Evolutionary conservation across 2,888 invertebrate species (phyloP).

Genomic region (Euphydryas editha): DNA sequence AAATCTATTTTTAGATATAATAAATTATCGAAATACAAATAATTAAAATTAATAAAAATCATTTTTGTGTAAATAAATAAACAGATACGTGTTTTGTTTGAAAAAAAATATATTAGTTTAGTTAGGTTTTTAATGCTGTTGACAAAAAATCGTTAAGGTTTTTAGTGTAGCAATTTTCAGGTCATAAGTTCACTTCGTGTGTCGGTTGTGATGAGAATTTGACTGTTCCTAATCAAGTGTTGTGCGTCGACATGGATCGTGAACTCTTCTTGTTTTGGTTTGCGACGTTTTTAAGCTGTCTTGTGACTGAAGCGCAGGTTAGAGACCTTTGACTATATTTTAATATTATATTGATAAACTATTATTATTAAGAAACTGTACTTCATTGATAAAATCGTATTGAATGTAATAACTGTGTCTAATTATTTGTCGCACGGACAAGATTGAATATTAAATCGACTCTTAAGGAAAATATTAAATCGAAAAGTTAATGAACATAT

Average conservation of each 20-base stretch:
- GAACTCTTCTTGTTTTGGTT: conserved; percentile 57
- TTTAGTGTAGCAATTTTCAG: conserved; percentile 9
- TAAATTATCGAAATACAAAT: background rate
- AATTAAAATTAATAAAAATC: background rate
- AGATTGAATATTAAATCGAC: no score
- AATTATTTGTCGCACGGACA: no score
- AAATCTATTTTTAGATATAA: conserved; percentile 2
- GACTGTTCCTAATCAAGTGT: conserved; percentile 28
- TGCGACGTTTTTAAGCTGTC: conserved; percentile 53
- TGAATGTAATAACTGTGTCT: no score
- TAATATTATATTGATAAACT: background rate
- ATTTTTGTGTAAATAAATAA: background rate
- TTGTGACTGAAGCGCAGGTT: conserved; percentile 56
- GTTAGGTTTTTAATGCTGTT: background rate
- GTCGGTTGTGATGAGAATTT: conserved; percentile 41
- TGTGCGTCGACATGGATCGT: conserved; percentile 55
- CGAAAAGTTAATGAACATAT: no score
- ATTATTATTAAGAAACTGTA: no score
- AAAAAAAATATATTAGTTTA: no score
- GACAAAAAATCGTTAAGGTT: background rate
- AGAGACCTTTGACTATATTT: conserved; percentile 40
- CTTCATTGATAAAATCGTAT: no score
- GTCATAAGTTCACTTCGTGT: conserved; percentile 6
- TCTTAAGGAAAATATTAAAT: no score
- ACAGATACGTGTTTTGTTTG: background rate